Evolutionary conservation across 2,113 vertebrate species (phyloP).

Genomic region (Thomomys bottae): DNA sequence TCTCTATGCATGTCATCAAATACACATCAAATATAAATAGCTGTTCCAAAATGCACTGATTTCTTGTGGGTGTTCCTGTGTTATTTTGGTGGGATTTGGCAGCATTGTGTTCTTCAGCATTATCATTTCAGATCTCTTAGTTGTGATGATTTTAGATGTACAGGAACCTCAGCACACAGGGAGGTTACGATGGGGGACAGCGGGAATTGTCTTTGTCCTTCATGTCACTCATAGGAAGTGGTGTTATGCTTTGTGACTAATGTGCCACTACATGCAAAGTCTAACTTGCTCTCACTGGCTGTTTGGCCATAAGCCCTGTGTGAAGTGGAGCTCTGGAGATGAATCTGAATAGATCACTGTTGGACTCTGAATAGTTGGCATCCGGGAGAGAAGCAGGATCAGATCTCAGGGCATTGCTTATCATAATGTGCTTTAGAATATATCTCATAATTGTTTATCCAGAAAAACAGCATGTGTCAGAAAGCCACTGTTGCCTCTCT

Average conservation of each 20-base stretch:
- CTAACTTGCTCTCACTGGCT: neutral
- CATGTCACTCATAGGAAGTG: neutral
- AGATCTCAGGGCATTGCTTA: neutral
- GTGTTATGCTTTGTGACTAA: neutral
- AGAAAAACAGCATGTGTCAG: slow-evolving; percentile 41
- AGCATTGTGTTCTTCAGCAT: neutral
- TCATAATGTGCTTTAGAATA: slow-evolving; percentile 48
- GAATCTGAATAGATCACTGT: neutral
- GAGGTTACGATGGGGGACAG: neutral
- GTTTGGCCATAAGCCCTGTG: neutral
- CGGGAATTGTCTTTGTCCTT: neutral
- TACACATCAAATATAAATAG: neutral
- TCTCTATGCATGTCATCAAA: neutral
- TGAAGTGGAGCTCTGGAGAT: neutral
- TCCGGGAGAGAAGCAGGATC: neutral
- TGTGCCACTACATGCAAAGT: neutral
- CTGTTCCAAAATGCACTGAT: neutral
- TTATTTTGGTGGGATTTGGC: neutral
- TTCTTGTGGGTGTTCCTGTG: neutral
- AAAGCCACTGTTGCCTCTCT: slow-evolving; percentile 32
- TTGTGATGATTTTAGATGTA: neutral
- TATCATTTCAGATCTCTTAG: neutral
- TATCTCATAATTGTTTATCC: slow-evolving; percentile 23
- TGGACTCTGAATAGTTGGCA: slow-evolving; percentile 44
- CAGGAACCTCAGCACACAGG: neutral